phyloP scores from a whole-genome alignment of 2,113 vertebrate species.

The Orthonyx spaldingii region DNA sequence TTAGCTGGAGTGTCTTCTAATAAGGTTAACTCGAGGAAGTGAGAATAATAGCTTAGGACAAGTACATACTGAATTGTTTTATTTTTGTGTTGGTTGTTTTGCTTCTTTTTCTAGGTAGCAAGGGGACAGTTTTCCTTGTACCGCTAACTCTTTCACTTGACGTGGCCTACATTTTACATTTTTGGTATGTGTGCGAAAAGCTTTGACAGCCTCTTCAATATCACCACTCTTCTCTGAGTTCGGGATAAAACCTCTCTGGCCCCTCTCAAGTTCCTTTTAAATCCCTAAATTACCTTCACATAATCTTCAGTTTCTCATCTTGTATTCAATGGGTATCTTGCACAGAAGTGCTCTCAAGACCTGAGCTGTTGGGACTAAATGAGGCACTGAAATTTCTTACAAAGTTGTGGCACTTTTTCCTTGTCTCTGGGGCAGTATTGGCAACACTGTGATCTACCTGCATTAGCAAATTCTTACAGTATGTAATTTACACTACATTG shows the following conservation, averaged over 20 bases:
- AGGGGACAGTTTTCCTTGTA: background rate
- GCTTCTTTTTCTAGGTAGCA: background rate
- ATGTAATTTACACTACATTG: background rate
- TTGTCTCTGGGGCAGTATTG: background rate
- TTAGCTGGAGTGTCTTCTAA: conserved; percentile 15
- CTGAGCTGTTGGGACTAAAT: background rate
- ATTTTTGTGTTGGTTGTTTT: background rate
- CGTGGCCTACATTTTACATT: background rate
- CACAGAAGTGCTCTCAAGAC: background rate
- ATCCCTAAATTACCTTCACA: conserved; percentile 41
- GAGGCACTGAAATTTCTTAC: background rate
- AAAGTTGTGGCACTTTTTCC: background rate
- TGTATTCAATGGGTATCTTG: background rate
- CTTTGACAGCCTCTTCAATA: conserved; percentile 48
- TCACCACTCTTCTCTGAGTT: background rate
- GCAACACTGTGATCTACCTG: background rate
- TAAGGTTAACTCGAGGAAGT: conserved; percentile 11
- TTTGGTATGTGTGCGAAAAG: background rate
- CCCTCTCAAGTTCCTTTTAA: conserved; percentile 41
- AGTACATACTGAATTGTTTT: background rate
- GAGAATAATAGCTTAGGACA: conserved; percentile 28
- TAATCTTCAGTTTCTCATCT: conserved; percentile 35
- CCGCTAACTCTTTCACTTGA: background rate
- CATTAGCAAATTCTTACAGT: background rate
- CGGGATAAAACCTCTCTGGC: conserved; percentile 27